Conservation (phyloP, 2,888 invertebrate genomes). For the Caenorhabditis sulstoni region DNA sequence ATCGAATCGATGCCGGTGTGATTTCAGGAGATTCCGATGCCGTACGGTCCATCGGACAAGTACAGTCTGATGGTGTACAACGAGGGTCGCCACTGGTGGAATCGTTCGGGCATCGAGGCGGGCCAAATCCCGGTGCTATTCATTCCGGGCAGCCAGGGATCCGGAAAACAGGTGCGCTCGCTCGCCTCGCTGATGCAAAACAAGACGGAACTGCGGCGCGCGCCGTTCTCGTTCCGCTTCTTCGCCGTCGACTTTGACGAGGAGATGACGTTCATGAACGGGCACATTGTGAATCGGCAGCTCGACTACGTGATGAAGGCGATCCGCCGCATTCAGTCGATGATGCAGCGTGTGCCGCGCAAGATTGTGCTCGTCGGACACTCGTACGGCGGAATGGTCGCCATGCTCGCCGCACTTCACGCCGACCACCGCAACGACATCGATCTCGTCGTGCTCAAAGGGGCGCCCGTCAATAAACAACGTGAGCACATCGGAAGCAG, state of each 20-base stretch:
- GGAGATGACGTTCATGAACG: slow-evolving; percentile 90
- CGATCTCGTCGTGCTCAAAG: slow-evolving; percentile 57
- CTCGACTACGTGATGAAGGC: slow-evolving; percentile 86
- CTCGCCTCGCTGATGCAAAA: slow-evolving; percentile 92
- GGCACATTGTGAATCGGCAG: slow-evolving; percentile 88
- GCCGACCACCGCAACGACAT: slow-evolving; percentile 39
- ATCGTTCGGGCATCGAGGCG: slow-evolving; percentile 15
- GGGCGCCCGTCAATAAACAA: slow-evolving; percentile 53
- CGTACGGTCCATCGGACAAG: not conserved
- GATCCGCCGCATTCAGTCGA: slow-evolving; percentile 85
- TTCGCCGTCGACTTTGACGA: slow-evolving; percentile 93
- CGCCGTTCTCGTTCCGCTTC: slow-evolving; percentile 90
- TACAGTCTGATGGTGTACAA: slow-evolving; percentile 46
- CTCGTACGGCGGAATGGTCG: slow-evolving; percentile 67
- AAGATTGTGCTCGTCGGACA: slow-evolving; percentile 67
- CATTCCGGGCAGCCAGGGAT: slow-evolving; percentile 94
- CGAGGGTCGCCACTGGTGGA: slow-evolving; percentile 43
- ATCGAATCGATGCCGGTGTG: not conserved
- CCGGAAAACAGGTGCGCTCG: slow-evolving; percentile 91
- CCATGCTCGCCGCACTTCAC: slow-evolving; percentile 35
- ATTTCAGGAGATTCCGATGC: slow-evolving; percentile 83
- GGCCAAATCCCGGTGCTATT: slow-evolving; percentile 91
- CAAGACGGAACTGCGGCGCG: slow-evolving; percentile 86
- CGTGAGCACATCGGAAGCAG: slow-evolving; percentile 53
- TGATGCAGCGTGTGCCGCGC: slow-evolving; percentile 19